Evolutionary conservation across 2,797 vertebrate genomes (phyloP), one percentile per base, ranked within the genome.

Genomic region (Peromyscus eremicus): DNA sequence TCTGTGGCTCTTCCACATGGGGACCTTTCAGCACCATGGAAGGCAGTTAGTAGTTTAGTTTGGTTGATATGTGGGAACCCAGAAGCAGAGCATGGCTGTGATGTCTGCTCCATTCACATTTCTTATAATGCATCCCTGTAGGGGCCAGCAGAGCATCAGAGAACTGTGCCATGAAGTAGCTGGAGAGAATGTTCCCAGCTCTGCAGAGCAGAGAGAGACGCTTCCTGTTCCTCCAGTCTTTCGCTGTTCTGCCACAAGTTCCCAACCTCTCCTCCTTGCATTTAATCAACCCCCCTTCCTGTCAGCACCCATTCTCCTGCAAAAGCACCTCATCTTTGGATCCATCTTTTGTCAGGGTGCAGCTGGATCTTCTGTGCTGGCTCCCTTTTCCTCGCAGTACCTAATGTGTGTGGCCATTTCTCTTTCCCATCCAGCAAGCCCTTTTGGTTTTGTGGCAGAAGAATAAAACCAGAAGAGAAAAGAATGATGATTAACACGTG

Each of bases 91-190:
- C 16, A 11, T 10, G 14, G 40, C 60, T 40, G 75, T 49, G 32
- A 43, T 13, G 4, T 75, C 82, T 16, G 52, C 3, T 21, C 77
- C 60, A 64, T 86, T 96, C 76, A 79, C 21, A 70, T 79, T 97
- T 93, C n/a, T 96, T 98, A 73, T 68, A 94, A 94, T 23, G 84
- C 80, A 96, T 79, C 98, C 98, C 98, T 98, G 98, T 97, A 98
- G 98, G 98, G 98, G 98, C 98, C 98, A 98, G 98, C 96, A 98
- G 96, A 98, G 98, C 92, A 98, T 94, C 95, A 97, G 96, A 98
- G 98, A 98, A 64, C n/a, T 7, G 27, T 81, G 73, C 83, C 68
- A 52, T 37, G 40, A 62, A 43, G 95, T 66, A 76, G 40, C 62
- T 64, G 7, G 43, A 97, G 92, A 95, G 16, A 0, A 29, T 77